Evolutionary conservation across 2,797 vertebrate genomes (phyloP).

Genomic region (Cyclura pinguis): DNA sequence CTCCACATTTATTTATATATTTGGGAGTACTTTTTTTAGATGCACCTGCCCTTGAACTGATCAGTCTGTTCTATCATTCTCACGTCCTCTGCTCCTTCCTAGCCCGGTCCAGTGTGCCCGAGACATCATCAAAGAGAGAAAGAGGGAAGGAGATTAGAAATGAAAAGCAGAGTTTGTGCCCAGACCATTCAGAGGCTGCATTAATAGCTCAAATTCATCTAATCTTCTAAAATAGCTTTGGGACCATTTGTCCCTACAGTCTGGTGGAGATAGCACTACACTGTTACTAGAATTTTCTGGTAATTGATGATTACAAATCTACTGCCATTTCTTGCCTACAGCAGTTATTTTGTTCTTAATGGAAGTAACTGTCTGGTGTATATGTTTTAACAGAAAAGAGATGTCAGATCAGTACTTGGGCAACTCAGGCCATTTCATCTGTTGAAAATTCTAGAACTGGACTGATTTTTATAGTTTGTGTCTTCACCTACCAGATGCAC

Average conservation of each 20-base stretch:
- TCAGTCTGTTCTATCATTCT: not conserved
- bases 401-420: not conserved
- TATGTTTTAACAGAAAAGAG: not conserved
- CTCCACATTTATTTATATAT: not conserved
- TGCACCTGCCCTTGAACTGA: not conserved
- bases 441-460: not conserved
- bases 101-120: too few relatives aligned
- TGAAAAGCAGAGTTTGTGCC: not conserved
- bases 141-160: not conserved
- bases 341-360: not conserved
- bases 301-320: not conserved
- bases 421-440: not conserved
- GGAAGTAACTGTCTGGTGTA: not conserved
- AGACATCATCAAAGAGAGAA: not conserved
- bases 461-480: not conserved
- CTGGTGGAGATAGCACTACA: not conserved
- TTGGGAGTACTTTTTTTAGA: not conserved
- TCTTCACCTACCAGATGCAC: conserved; percentile 83
- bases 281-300: not conserved
- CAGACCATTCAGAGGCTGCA: not conserved
- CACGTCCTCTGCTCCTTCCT: not conserved
- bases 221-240: not conserved
- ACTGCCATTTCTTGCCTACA: not conserved
- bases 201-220: not conserved
- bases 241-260: not conserved